Evolutionary conservation across 2,888 invertebrate species (phyloP), one percentile per base, ranked within the genome.

Genomic region (Spisula subtruncata): DNA sequence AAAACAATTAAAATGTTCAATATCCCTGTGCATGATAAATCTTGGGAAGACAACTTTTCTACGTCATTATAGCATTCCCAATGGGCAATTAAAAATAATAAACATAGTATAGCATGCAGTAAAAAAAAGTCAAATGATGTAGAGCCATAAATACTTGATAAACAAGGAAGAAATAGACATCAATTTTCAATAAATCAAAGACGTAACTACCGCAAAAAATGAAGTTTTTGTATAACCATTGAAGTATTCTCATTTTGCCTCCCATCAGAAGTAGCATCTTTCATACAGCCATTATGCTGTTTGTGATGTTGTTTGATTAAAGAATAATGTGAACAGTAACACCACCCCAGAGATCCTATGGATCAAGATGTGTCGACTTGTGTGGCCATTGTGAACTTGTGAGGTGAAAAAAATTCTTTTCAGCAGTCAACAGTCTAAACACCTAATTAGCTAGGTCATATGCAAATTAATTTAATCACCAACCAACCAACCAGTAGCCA

Each of bases 161-260:
- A 84, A 51, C 48, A 20, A 51, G 6, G 29, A 75, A 51, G 71
- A 51, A 84, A 66, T 75, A 75, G 84, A 75, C 84, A 71, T 25
- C 75, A 75, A 75, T 75, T 75, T 75, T 51, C 84, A 75, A 75
- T 84, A 84, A 84, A 84, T 84, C 84, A 84, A 71, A 84, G 71
- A 84, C 51, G 84, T 51, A 48, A 46, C 32, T 75, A 18, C 75
- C 75, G 18, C 16, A 35, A 25, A 75, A 75, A 32, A 75, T 14
- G 25, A 71, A 71, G 32, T 32, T 75, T 75, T 71, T 75, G 32
- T 75, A 14, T 75, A 32, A 75, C 32, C 18, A 75, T 75, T 75
- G 75, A 75, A 75, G 75, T 75, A 8, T 35, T 16, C 32, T 35
- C 35, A 75, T 75, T 75, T 32, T 35, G 75, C 35, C 32, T 35